A percentile compares a stretch with the other conserved stretches of the same genome.
Evolutionary conservation across 2,797 vertebrate species (phyloP).

Genomic region (Parambassis ranga): DNA sequence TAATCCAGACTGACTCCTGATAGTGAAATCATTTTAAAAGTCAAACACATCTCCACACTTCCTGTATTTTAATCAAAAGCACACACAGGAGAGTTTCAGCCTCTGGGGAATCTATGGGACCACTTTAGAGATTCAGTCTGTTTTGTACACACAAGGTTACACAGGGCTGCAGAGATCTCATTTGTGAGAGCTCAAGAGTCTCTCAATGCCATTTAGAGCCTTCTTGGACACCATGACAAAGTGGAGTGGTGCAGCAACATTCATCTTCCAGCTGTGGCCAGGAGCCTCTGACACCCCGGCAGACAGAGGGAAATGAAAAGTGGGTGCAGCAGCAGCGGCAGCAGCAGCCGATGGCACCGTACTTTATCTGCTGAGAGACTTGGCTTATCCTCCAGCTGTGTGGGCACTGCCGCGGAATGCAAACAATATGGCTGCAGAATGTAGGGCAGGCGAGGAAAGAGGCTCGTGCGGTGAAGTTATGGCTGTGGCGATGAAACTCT

Average conservation of each 20-base stretch:
- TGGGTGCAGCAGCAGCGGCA: constrained; percentile 66
- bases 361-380: constrained; percentile 71
- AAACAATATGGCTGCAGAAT: constrained; percentile 74
- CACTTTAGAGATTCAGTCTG: constrained; percentile 39
- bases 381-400: constrained; percentile 75
- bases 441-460: constrained; percentile 64
- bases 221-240: constrained; percentile 76
- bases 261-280: constrained; percentile 78
- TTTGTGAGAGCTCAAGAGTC: constrained; percentile 61
- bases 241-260: constrained; percentile 69
- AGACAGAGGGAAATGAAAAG: constrained; percentile 76
- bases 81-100: constrained; percentile 22
- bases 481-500: constrained; percentile 20
- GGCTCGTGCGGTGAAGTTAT: constrained; percentile 40
- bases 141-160: constrained; percentile 56
- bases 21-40: background rate
- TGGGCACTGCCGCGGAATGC: constrained; percentile 73
- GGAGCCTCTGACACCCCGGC: constrained; percentile 65
- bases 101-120: constrained; percentile 36
- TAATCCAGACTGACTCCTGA: background rate
- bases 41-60: background rate
- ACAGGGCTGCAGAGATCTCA: constrained; percentile 56
- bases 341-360: constrained; percentile 57
- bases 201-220: constrained; percentile 73
- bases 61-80: background rate